A percentile compares a stretch with the other conserved stretches of the same genome.
Evolutionary conservation across 2,888 invertebrate genomes (phyloP).

Genomic region (Lycia hirtaria): DNA sequence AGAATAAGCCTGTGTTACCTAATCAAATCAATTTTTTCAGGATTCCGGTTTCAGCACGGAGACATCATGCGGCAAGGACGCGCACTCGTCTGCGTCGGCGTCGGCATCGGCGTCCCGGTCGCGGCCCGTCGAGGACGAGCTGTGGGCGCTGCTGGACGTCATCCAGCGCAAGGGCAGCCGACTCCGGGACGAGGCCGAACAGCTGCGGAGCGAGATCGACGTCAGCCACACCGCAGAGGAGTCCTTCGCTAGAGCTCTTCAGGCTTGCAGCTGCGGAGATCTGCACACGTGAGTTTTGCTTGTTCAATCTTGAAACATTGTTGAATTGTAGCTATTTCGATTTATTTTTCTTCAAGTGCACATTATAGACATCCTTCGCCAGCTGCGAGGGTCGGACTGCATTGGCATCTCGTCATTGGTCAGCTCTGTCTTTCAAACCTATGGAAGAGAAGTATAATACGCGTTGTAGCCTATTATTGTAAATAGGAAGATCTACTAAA

Average conservation of each 20-base stretch:
- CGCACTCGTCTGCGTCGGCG: conserved; percentile 88
- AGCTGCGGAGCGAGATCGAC: conserved; percentile 84
- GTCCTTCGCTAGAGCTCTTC: conserved; percentile 83
- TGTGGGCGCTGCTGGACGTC: conserved; percentile 94
- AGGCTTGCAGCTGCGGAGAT: conserved; percentile 48
- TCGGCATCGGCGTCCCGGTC: conserved; percentile 84
- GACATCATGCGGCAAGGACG: conserved; percentile 92
- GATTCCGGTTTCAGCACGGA: conserved; percentile 97
- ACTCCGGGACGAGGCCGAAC: conserved; percentile 89
- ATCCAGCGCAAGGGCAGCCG: conserved; percentile 91
- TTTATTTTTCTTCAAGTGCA: no score
- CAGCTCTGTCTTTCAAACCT: no score
- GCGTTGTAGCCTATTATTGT: no score
- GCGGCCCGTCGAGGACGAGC: conserved; percentile 90
- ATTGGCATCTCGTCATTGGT: no score
- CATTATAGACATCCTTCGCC: no score
- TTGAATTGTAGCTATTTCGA: no score
- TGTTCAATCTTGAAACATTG: no score
- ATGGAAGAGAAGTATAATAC: no score
- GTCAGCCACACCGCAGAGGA: conserved; percentile 86
- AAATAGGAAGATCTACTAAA: no score
- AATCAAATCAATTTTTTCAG: conserved; percentile 50
- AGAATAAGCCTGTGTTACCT: not conserved
- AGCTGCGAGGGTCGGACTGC: no score
- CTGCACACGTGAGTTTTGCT: conserved; percentile 34